Evolutionary conservation across 2,113 vertebrate genomes (phyloP).

Genomic region (Bettongia penicillata): DNA sequence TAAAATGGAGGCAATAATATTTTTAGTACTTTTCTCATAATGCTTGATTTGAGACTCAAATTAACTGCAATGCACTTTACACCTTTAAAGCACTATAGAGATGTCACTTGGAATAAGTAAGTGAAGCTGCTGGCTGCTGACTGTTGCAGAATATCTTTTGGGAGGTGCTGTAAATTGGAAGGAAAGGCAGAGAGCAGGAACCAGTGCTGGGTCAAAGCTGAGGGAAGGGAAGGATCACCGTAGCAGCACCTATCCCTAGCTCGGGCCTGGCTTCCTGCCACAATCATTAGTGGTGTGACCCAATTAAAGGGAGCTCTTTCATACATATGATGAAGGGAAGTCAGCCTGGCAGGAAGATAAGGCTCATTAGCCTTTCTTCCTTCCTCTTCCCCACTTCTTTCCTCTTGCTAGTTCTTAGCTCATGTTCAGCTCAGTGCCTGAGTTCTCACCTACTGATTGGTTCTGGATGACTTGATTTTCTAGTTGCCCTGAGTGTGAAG

Average conservation of each 20-base stretch:
- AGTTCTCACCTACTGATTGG: constrained; percentile 8
- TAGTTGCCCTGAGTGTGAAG: not conserved
- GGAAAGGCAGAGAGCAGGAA: not conserved
- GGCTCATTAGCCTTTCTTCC: not conserved
- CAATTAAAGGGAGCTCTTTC: not conserved
- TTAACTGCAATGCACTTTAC: not conserved
- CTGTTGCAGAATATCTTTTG: not conserved
- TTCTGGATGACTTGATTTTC: constrained; percentile 1
- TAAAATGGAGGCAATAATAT: not conserved
- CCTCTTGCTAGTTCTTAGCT: not conserved
- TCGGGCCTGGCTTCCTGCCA: not conserved
- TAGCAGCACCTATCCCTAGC: not conserved
- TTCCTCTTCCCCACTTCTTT: not conserved
- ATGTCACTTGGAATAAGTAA: not conserved
- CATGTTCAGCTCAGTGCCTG: not conserved
- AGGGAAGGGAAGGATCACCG: not conserved
- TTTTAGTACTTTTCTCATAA: not conserved
- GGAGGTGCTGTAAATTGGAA: not conserved
- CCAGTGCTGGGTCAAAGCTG: not conserved
- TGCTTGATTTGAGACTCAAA: not conserved
- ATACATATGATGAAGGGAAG: not conserved
- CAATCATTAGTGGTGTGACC: not conserved
- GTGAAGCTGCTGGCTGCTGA: not conserved
- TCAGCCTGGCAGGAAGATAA: not conserved
- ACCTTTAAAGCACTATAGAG: not conserved